These are phyloP conservation scores for Tanypteryx hageni DNA, from an alignment of 2,888 invertebrate species.

Conservation along the genomic window DNA sequence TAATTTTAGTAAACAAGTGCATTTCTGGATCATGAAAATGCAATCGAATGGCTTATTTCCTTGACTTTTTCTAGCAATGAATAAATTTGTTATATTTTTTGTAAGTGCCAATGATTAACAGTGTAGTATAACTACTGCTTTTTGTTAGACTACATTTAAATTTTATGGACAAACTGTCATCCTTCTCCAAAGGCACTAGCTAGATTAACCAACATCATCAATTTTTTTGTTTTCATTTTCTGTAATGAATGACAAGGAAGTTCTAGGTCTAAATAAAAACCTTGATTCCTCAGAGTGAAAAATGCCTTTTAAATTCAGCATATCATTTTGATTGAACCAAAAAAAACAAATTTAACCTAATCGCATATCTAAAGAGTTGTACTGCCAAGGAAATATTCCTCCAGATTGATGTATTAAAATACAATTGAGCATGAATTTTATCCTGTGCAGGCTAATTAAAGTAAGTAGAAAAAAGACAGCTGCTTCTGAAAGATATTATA, in stretches of 20 bases:
- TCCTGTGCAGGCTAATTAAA: constrained; percentile 2
- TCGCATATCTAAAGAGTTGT: constrained; percentile 13
- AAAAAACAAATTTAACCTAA: not conserved
- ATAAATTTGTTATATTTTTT: constrained; percentile 33
- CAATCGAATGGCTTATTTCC: constrained; percentile 4
- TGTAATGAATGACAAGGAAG: not conserved
- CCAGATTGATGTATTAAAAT: constrained; percentile 28
- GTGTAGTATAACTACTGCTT: constrained; percentile 29
- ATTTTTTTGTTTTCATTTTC: constrained; percentile 29
- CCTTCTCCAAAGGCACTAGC: constrained; percentile 52
- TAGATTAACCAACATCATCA: constrained; percentile 8
- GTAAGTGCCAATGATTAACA: constrained; percentile 57
- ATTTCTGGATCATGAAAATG: not conserved
- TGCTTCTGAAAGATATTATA: constrained; percentile 4
- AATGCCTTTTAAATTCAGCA: not conserved
- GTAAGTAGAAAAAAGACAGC: constrained; percentile 23
- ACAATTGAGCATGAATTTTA: constrained; percentile 35
- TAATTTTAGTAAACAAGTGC: not conserved
- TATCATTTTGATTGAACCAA: constrained; percentile 21
- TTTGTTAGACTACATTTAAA: constrained; percentile 7
- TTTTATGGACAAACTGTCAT: constrained; percentile 29
- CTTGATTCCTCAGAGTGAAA: not conserved
- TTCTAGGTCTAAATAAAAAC: not conserved
- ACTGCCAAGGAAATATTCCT: constrained; percentile 53
- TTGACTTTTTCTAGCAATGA: constrained; percentile 4